These are phyloP conservation scores for Drosophila prostipennis DNA, from an alignment of 2,888 invertebrate species.

Conservation along the genomic window DNA sequence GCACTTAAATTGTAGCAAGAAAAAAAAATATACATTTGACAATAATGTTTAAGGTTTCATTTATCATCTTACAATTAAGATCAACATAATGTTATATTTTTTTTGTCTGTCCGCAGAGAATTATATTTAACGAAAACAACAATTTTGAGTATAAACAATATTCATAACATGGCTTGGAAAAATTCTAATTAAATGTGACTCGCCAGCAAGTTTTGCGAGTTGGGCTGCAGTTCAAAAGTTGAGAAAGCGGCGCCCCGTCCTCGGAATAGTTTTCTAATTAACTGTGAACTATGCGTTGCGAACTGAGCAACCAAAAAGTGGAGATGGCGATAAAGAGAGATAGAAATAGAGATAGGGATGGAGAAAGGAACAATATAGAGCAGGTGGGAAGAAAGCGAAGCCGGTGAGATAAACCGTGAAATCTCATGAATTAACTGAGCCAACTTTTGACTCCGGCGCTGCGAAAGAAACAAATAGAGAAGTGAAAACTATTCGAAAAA, in stretches of 20 bases:
- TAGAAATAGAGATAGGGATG: neutral
- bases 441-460: conserved; percentile 59
- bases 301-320: conserved; percentile 38
- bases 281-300: conserved; percentile 69
- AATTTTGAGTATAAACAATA: conserved; percentile 20
- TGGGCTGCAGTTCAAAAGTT: conserved; percentile 66
- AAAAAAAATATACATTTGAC: too few relatives aligned
- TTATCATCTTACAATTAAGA: too few relatives aligned
- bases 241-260: conserved; percentile 51
- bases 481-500: conserved; percentile 68
- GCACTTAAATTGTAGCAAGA: too few relatives aligned
- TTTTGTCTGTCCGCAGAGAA: too few relatives aligned
- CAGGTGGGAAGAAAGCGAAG: conserved; percentile 25
- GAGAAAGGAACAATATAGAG: neutral
- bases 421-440: conserved; percentile 75
- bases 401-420: conserved; percentile 74
- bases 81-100: neutral
- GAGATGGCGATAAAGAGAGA: neutral
- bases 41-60: too few relatives aligned
- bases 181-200: conserved; percentile 65
- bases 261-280: conserved; percentile 75
- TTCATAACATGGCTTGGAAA: conserved; percentile 35
- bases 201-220: conserved; percentile 32
- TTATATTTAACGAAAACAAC: neutral
- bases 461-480: conserved; percentile 27